Conservation (phyloP, 2,888 invertebrate species). For the Parnassius orleans region DNA sequence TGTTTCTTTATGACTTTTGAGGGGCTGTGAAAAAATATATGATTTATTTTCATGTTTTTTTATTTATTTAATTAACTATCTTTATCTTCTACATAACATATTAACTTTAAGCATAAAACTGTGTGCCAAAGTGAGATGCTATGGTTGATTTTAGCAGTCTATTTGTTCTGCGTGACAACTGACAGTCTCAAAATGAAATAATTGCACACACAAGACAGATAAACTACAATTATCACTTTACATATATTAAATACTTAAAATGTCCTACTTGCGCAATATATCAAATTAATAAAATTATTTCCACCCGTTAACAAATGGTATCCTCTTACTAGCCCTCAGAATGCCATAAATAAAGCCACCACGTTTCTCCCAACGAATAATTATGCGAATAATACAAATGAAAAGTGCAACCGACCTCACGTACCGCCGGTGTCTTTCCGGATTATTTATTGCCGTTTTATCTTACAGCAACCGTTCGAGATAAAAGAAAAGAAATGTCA, state of each 20-base stretch:
- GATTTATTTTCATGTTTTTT: too few relatives aligned
- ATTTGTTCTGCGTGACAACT: too few relatives aligned
- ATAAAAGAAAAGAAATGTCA: slow-evolving; percentile 79
- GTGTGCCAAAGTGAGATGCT: too few relatives aligned
- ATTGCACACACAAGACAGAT: neutral
- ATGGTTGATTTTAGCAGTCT: too few relatives aligned
- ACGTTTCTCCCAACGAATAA: slow-evolving; percentile 59
- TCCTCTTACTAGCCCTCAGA: slow-evolving; percentile 46
- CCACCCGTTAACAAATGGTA: slow-evolving; percentile 58
- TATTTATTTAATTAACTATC: too few relatives aligned
- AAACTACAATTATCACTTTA: slow-evolving; percentile 5
- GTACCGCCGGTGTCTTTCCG: slow-evolving; percentile 60
- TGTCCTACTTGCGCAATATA: slow-evolving; percentile 40
- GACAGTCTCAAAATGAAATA: too few relatives aligned
- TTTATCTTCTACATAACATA: too few relatives aligned
- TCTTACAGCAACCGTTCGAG: slow-evolving; percentile 68
- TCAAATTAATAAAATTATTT: slow-evolving; percentile 52
- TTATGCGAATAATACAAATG: slow-evolving; percentile 72
- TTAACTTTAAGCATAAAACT: too few relatives aligned
- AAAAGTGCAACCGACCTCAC: slow-evolving; percentile 69
- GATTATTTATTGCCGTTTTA: slow-evolving; percentile 77
- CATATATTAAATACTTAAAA: slow-evolving; percentile 3
- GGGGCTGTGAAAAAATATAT: too few relatives aligned
- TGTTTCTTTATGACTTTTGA: too few relatives aligned
- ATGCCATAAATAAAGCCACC: slow-evolving; percentile 56